Percentiles rank a stretch among this genome's conserved stretches.
Conservation (phyloP, 2,888 invertebrate species). For the Chaitophorus viminalis region DNA sequence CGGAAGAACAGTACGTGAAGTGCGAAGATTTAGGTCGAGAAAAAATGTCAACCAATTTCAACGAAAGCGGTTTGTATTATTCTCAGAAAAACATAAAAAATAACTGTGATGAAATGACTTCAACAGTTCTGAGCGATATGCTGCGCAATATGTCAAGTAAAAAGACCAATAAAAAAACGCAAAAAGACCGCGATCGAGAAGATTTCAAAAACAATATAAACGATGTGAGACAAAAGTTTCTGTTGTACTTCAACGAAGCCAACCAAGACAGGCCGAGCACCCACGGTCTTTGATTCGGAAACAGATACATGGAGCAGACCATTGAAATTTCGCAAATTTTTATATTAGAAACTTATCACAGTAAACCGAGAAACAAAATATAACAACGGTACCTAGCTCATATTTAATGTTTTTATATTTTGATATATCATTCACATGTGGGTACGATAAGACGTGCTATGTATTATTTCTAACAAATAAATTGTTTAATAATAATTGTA, state of each 20-base stretch:
- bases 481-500: too few relatives aligned
- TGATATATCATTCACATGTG: too few relatives aligned
- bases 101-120: too few relatives aligned
- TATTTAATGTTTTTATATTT: too few relatives aligned
- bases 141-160: too few relatives aligned
- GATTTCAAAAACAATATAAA: not conserved
- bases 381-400: too few relatives aligned
- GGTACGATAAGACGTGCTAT: too few relatives aligned
- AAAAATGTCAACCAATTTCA: not conserved
- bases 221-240: conserved; percentile 4
- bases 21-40: not conserved
- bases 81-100: not conserved
- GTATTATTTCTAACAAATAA: too few relatives aligned
- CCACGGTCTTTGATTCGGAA: not conserved
- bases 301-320: not conserved
- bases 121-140: too few relatives aligned
- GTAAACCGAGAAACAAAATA: not conserved
- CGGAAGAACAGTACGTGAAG: too few relatives aligned
- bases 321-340: not conserved
- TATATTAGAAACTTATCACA: not conserved
- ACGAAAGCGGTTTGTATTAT: not conserved
- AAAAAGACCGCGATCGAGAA: not conserved
- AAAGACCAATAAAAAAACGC: too few relatives aligned
- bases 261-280: not conserved
- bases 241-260: not conserved